Evolutionary conservation across 2,797 vertebrate genomes (phyloP).

Genomic region (Todus mexicanus): DNA sequence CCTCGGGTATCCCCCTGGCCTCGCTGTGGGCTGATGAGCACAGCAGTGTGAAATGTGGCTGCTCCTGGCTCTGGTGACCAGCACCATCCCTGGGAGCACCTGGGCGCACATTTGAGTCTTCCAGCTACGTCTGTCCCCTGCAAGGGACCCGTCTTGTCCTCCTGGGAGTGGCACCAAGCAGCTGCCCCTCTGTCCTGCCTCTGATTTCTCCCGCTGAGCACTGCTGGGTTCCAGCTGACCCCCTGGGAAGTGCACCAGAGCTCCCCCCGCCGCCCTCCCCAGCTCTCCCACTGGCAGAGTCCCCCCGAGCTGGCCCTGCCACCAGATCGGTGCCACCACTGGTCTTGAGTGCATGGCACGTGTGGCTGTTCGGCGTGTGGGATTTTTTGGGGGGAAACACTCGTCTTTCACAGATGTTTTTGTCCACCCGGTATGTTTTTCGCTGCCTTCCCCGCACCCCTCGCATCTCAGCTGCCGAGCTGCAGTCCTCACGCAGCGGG

Average conservation of each 20-base stretch:
- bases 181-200: rapidly evolving
- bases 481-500: neutral
- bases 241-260: neutral
- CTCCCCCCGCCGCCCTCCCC: rapidly evolving
- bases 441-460: neutral
- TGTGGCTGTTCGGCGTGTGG: neutral
- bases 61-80: neutral
- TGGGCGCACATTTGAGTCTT: neutral
- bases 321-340: neutral
- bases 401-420: neutral
- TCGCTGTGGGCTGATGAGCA: neutral
- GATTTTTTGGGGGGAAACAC: neutral
- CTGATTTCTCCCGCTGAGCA: neutral
- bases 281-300: neutral
- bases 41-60: neutral
- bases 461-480: rapidly evolving
- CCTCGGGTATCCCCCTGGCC: neutral
- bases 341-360: neutral
- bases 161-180: neutral
- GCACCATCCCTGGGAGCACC: neutral
- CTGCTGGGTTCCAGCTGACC: conserved; percentile 9
- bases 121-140: neutral
- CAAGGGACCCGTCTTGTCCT: neutral
- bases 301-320: neutral
- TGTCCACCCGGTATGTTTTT: neutral